phyloP scores from a whole-genome alignment of 1,140 invertebrate genomes.

The Muscidifurax raptorellus region DNA sequence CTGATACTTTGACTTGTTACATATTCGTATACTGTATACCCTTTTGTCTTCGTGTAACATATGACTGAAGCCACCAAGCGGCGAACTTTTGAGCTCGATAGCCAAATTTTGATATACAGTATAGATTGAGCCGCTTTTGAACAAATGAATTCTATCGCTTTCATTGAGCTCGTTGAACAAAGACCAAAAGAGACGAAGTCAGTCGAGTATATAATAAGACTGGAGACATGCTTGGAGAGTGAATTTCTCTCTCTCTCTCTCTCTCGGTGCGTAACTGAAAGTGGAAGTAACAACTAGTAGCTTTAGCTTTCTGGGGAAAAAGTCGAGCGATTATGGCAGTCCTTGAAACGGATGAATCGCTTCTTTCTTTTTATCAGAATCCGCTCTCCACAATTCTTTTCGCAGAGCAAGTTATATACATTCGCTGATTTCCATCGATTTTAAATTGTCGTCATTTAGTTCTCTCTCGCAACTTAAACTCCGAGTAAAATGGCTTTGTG shows the following conservation, averaged over 20 bases:
- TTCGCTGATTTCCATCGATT: background rate
- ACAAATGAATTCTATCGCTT: too few species aligned
- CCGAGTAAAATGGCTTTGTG: too few species aligned
- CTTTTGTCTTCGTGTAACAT: background rate
- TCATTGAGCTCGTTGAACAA: background rate
- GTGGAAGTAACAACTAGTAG: background rate
- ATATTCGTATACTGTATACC: too few species aligned
- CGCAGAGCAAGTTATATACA: background rate
- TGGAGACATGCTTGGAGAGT: background rate
- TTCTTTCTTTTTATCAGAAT: slow-evolving; percentile 5
- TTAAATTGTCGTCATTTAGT: background rate
- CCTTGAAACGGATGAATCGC: slow-evolving; percentile 7
- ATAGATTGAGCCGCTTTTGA: too few species aligned
- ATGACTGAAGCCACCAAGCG: too few species aligned
- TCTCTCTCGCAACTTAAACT: background rate
- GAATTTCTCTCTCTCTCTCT: background rate
- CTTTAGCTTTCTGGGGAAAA: background rate
- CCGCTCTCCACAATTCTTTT: background rate
- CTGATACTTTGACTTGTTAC: too few species aligned
- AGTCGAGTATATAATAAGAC: background rate
- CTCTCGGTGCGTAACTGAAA: background rate
- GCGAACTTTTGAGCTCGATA: too few species aligned
- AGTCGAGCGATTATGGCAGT: slow-evolving; percentile 15
- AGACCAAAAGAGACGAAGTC: background rate
- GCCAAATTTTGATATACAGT: too few species aligned